Base-by-base conservation (phyloP, 2,888 invertebrate genomes). In the Lithophane socia region DNA sequence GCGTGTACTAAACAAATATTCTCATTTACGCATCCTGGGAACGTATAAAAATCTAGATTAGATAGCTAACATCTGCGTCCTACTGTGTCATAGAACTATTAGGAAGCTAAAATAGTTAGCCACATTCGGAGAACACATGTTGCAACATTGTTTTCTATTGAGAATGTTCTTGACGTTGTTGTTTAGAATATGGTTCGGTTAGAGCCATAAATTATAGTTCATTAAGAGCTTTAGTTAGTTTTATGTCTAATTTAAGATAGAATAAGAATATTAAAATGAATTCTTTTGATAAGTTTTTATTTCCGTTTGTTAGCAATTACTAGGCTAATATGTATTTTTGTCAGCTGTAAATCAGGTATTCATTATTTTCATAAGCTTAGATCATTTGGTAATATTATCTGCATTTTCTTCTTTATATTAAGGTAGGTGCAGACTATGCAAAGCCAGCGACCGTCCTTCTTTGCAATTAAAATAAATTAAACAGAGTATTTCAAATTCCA, bases 121-220 rank as follows among this genome's bases (percentile, higher is more conserved):
- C 79, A 84, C 90, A 90, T 90, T 91, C 89, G 89, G 75, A 75
- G 52, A 89, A 83, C 91, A 91, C 84, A 83, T 91, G 91, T 84
- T 82, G n/a, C 69, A 58, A 61, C 64, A 68, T 58, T 67, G 42
- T 68, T 80, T 81, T 64, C 75, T 68, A 71, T 80, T 77, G 37
- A 70, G 70, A 82, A 77, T 79, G 65, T 86, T 86, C 78, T 80
- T 75, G 73, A 77, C 60, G 71, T 76, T 72, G 60, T 68, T 61
- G 29, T 65, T 75, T 68, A 49, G 63, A 77, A 74, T 78, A 65
- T 66, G n/a, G 64, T 70, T 80, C 52, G 42, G 56, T 65, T 77
- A 64, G 72, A 47, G 70, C 12, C 76, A 67, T 80, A 81, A 75
- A 82, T 86, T 83, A 5, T 68, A 18, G 49, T 63, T 76, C 44